Evolutionary conservation across 2,797 vertebrate species (phyloP), one percentile per base, ranked within the genome.

Genomic region (Arnoldichthys spilopterus): DNA sequence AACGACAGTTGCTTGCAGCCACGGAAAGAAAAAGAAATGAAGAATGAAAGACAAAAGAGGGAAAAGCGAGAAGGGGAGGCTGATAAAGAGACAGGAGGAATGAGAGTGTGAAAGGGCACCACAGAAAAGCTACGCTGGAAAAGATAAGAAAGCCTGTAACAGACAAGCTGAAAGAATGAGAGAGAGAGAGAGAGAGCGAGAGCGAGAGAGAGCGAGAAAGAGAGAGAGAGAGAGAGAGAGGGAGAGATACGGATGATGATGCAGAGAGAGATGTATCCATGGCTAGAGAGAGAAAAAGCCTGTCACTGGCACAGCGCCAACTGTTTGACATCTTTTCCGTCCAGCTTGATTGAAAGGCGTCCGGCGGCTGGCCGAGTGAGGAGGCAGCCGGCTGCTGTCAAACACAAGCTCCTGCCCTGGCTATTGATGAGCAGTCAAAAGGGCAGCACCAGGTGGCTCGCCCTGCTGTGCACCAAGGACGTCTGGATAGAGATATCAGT

Each of bases 311-410:
- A 77, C 47, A 63, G 6, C 43, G 81, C 85, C 85, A 86, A 82
- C 80, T 70, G 62, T 61, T 85, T 87, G 86, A 86, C 83, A 83
- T 86, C 86, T 84, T 74, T 81, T 82, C 86, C 62, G 77, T 85
- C 86, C 82, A 76, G 85, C 86, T 82, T 86, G 82, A 90, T 74
- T 82, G 83, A 86, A 85, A 84, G 81, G 56, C 40, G 37, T 87
- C 75, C 54, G 70, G 80, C 82, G 74, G 87, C 89, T 86, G 63
- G 84, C 86, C 79, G 64, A 74, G 67, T 74, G 74, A 22, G 47
- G 75, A 30, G 68, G 43, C 56, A 70, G 71, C 54, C 72, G 62
- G 75, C 70, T 76, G 37, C 69, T 80, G 83, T 77, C 83, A 82
- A 79, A 82, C 69, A 85, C n/a, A 49, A 62, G 67, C 72, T 51